These are phyloP conservation scores for Volucella inanis DNA, from an alignment of 2,888 invertebrate genomes.

Conservation along the genomic window DNA sequence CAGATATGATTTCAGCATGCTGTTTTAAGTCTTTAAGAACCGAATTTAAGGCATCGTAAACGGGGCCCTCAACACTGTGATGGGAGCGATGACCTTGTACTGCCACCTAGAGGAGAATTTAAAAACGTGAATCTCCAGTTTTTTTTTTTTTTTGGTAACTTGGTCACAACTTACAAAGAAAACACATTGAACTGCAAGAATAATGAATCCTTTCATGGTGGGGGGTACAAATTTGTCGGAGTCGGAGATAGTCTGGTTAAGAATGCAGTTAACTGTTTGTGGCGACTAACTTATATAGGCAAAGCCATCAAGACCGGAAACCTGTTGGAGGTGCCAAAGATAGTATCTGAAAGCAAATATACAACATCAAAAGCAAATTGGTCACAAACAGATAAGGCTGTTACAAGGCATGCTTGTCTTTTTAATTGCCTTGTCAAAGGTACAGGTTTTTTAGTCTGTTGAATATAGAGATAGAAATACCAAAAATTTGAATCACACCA, in stretches of 20 bases:
- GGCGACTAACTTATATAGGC: constrained; percentile 30
- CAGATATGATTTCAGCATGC: constrained; percentile 34
- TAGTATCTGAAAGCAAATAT: neutral
- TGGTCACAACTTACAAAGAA: constrained; percentile 46
- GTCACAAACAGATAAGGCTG: constrained; percentile 5
- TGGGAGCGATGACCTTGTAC: constrained; percentile 25
- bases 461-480: too few species aligned
- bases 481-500: too few species aligned
- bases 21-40: constrained; percentile 42
- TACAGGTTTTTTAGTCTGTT: neutral
- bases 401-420: constrained; percentile 5
- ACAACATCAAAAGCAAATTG: constrained; percentile 34
- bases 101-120: constrained; percentile 27
- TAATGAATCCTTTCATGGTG: constrained; percentile 47
- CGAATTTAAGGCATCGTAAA: constrained; percentile 53
- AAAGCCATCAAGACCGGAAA: neutral
- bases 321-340: neutral
- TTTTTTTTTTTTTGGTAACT: neutral
- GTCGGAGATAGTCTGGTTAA: constrained; percentile 9
- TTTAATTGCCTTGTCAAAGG: constrained; percentile 6
- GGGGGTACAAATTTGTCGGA: neutral
- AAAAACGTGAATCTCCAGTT: neutral
- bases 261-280: neutral
- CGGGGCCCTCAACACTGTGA: constrained; percentile 48
- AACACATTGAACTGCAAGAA: constrained; percentile 30